phyloP scores from a whole-genome alignment of 2,113 vertebrate species.

The Panthera tigris region DNA sequence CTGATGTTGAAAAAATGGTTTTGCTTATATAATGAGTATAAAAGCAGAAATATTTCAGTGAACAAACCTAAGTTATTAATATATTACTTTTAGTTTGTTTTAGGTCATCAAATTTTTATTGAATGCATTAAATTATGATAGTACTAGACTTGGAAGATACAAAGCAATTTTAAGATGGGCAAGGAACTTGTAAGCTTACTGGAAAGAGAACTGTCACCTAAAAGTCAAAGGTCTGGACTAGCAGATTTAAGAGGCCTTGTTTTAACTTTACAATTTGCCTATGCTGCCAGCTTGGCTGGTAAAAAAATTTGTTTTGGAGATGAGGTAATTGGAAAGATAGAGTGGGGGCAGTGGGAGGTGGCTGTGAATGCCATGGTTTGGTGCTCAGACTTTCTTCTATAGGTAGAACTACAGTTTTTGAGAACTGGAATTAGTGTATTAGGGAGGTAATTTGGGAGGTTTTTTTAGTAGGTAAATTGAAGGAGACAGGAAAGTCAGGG shows the following conservation, averaged over 20 bases:
- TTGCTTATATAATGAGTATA: slow-evolving; percentile 10
- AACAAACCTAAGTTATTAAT: slow-evolving; percentile 5
- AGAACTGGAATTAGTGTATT: slow-evolving; percentile 35
- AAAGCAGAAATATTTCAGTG: slow-evolving; percentile 36
- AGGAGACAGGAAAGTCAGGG: not conserved
- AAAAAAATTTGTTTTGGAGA: not conserved
- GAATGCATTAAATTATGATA: slow-evolving; percentile 35
- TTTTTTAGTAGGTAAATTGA: not conserved
- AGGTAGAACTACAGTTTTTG: not conserved
- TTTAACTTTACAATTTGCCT: slow-evolving; percentile 27
- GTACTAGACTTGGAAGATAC: not conserved
- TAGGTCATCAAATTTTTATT: slow-evolving; percentile 34
- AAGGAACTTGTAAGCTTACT: slow-evolving; percentile 18
- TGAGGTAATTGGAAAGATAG: not conserved
- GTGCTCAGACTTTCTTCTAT: not conserved
- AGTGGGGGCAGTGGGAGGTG: not conserved
- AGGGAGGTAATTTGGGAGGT: not conserved
- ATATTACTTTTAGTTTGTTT: slow-evolving; percentile 27
- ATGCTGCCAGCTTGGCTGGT: not conserved
- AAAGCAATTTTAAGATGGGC: slow-evolving; percentile 41
- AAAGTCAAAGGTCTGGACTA: not conserved
- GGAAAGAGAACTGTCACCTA: not conserved
- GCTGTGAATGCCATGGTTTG: not conserved
- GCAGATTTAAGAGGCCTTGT: not conserved
- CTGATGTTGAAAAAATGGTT: slow-evolving; percentile 13